Base-by-base conservation (phyloP, 64 coral and sea anemone species). In the Hydrozoanthus tunicans region DNA sequence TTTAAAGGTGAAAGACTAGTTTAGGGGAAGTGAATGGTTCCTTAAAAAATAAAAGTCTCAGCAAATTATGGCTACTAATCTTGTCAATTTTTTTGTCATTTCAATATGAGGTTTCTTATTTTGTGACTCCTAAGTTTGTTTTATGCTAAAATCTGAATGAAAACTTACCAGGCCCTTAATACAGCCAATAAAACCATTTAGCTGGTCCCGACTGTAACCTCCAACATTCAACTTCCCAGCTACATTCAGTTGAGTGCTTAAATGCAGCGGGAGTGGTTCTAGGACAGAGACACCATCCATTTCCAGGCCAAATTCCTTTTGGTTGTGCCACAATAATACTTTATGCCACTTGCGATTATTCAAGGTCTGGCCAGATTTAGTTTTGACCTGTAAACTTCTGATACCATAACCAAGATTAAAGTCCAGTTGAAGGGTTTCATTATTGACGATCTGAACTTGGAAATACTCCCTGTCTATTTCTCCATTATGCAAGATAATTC, bases 151-250 rank as follows among this genome's bases (percentile, higher is more conserved):
- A 6, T 66, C 61, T 62, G 2, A 3, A 12, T 5, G 23, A 10
- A 61, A 80, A 68, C 95, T 88, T 83, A 96, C 95, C 92, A 96
- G 52, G 76, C 95, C 92, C 58, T 90, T 91, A 26, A 96, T 96
- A 65, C 95, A 96, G 5, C 95, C 95, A 58, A 96, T 92, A 90
- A 96, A 96, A 66, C 95, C 95, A 89, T 92, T 56, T 23, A 93
- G 14, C 25, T 83, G 51, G 43, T 94, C 95, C 8, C 64, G 83
- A n/a, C 83, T 91, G 51, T 92, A 89, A 7, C 84, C 84, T 61
- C 84, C 84, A 88, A 88, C 69, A 17, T 88, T 88, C 11, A 88
- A 32, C 25, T 88, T 75, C 54, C 84, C 84, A 32, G 6, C 69
- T 51, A 58, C 69, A 88, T 88, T 88, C 6, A 88, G 55, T 55